A percentile compares a stretch with the other conserved stretches of the same genome.
Evolutionary conservation across 2,113 vertebrate species (phyloP).

Genomic region (Corydoras sp.): DNA sequence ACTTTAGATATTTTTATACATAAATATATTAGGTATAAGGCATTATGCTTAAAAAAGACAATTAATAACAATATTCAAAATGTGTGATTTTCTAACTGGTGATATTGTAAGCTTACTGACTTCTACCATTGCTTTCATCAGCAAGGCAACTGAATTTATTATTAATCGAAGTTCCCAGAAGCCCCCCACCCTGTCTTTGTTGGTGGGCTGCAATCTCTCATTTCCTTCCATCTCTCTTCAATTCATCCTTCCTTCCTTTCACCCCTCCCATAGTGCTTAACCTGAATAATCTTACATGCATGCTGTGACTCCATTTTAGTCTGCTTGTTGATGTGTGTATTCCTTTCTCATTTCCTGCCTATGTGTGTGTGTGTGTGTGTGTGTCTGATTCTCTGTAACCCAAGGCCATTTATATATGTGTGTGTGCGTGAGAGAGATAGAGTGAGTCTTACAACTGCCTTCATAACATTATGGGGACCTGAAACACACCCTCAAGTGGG

Average conservation of each 20-base stretch:
- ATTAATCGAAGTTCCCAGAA: neutral
- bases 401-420: slow-evolving; percentile 1
- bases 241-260: slow-evolving; percentile 72
- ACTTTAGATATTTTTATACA: too few species aligned
- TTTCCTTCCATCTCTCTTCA: slow-evolving; percentile 70
- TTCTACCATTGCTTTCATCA: too few species aligned
- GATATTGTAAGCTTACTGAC: too few species aligned
- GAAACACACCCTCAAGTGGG: too few species aligned
- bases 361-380: neutral
- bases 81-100: too few species aligned
- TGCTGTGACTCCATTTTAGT: neutral
- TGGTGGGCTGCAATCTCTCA: slow-evolving; percentile 71
- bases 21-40: too few species aligned
- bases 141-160: too few species aligned
- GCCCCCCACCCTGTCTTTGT: slow-evolving; percentile 34
- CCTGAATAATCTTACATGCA: slow-evolving; percentile 5
- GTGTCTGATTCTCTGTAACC: neutral
- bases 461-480: too few species aligned
- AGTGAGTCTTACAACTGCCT: neutral
- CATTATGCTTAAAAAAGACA: too few species aligned
- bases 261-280: slow-evolving; percentile 46
- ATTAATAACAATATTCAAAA: too few species aligned
- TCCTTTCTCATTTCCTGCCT: slow-evolving; percentile 13
- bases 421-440: neutral
- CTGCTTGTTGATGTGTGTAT: slow-evolving; percentile 1